Evolutionary conservation across 2,888 invertebrate species (phyloP).

Genomic region (Malthinus seriepunctatus): DNA sequence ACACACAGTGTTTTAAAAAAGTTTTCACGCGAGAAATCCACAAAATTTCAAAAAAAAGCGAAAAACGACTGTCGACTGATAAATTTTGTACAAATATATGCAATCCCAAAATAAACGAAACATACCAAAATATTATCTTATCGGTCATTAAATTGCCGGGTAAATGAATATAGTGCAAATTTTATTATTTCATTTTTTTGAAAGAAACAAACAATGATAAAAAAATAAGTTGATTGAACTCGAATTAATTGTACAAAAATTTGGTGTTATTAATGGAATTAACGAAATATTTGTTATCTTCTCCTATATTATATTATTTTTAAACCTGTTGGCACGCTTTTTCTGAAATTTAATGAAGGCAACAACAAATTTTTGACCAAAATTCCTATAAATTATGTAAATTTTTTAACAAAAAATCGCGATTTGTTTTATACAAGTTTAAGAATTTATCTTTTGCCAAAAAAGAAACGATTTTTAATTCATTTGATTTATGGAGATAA

Average conservation of each 20-base stretch:
- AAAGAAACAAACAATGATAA: constrained; percentile 16
- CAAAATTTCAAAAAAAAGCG: constrained; percentile 14
- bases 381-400: too few relatives aligned
- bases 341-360: too few relatives aligned
- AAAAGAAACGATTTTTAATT: too few relatives aligned
- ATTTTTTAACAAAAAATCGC: too few relatives aligned
- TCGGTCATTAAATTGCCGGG: constrained; percentile 18
- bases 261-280: background rate
- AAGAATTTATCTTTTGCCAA: too few relatives aligned
- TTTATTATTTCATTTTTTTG: constrained; percentile 18
- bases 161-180: constrained; percentile 15
- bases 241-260: background rate
- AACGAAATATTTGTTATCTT: background rate
- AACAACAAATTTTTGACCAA: too few relatives aligned
- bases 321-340: too few relatives aligned
- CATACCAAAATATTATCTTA: constrained; percentile 22
- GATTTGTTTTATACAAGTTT: too few relatives aligned
- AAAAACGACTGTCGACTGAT: constrained; percentile 11
- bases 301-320: background rate
- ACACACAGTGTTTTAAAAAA: too few relatives aligned
- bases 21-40: constrained; percentile 1
- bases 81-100: constrained; percentile 13
- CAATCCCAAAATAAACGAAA: constrained; percentile 16
- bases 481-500: too few relatives aligned
- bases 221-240: constrained; percentile 21